Base-by-base conservation (phyloP, 2,797 vertebrate species). In the Cetoscarus ocellatus region DNA sequence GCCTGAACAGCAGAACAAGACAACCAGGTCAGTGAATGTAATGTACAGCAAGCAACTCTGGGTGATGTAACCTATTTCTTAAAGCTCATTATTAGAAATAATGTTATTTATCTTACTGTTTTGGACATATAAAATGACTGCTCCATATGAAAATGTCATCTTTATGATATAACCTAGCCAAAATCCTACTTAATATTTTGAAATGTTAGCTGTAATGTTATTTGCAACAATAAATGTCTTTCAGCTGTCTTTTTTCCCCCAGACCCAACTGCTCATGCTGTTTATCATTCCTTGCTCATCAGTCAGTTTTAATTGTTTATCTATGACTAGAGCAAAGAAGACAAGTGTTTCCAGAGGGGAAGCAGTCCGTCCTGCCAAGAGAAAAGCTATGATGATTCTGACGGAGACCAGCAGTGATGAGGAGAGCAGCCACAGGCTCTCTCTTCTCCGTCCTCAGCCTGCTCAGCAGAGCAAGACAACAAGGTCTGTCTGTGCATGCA, bases 401-500 rank as follows among this genome's bases (percentile, higher is more conserved):
- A 38, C 4, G 5, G 27, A 66, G 12, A 72, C 10, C 52, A 83
- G 61, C 63, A 72, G 61, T 14, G 63, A 83, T 53, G 77, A 83
- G 40, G 77, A 72, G 61, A 72, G 70, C 51, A 64, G 66, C 19
- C 10, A 34, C 27, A 35, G n/a, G 4, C 38, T 18, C 5, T 53
- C 38, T 52, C 17, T 40, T 59, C 45, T n/a, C 0, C 0, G 5
- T 52, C 53, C 35, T 56, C 61, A 5, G 17, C 35, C 27, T 0
- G 3, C 54, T 67, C 55, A 53, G 38, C 58, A 57, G 56, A 77
- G 47, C 54, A 78, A 49, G 11, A 56, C 11, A 14, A 49, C 56
- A 44, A 82, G 83, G 86, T 90, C 17, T 63, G 77, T 83, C 34
- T 40, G 53, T 12, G 13, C 9, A 15, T 3, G 14, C 43, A 14